Base-by-base conservation (phyloP, 2,888 invertebrate genomes). In the Melolontha melolontha region DNA sequence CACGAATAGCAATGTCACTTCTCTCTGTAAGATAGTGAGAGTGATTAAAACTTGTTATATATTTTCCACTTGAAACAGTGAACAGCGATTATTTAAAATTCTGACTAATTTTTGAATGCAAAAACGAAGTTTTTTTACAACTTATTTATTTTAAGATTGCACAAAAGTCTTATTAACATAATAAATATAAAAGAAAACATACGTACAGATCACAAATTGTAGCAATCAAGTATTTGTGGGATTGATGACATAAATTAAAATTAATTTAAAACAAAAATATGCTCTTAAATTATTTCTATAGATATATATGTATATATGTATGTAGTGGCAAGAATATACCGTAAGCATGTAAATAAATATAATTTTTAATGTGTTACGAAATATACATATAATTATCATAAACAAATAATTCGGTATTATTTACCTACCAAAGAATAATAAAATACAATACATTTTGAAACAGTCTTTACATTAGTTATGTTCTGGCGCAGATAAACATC, bases 401-500 rank as follows among this genome's bases (percentile, higher is more conserved):
- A 41, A 47, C 29, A 62, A 64, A 12, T 63, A 64, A 51, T 57
- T 57, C 42, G 27, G 57, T 44, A 27, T 14, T 44, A 47, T 34
- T 34, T 51, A 47, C 47, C 17, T 47, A 57, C 41, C 41, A 63
- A 47, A 42, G 17, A 49, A 64, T 51, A 65, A 10, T 34, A 34
- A 39, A 68, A 65, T 68, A 68, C 52, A 68, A 65, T 68, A 68
- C 52, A 52, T 39, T 57, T 72, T 47, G 70, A 75, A 76, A 77
- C 78, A 78, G 78, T 78, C 78, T 78, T 78, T 52, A 73, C 70
- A 75, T 72, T 70, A 72, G 72, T 75, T 77, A 72, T 72, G 74
- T 75, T 76, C 75, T 78, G 77, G 78, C 76, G 74, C 77, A 78
- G 77, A 78, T 78, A 75, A 76, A 77, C 72, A 73, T 74, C 70